Conservation (phyloP, 2,888 invertebrate genomes). For the Polyommatus icarus region DNA sequence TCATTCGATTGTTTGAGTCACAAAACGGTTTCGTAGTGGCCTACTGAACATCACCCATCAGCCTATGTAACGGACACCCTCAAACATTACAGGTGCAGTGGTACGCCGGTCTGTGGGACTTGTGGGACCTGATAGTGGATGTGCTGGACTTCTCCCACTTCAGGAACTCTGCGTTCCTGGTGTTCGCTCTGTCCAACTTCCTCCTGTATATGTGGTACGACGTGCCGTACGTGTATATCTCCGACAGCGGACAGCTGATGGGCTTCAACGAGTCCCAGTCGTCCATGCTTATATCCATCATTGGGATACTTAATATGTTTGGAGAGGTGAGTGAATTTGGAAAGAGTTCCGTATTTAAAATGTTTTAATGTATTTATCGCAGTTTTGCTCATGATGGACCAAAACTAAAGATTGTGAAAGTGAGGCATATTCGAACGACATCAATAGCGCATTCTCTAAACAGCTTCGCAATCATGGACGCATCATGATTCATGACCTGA, state of each 20-base stretch:
- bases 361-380: too few species aligned
- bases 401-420: too few species aligned
- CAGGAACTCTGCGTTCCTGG: slow-evolving; percentile 84
- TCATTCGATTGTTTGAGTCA: too few species aligned
- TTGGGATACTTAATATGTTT: slow-evolving; percentile 92
- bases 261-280: slow-evolving; percentile 87
- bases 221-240: slow-evolving; percentile 94
- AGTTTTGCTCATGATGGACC: too few species aligned
- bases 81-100: slow-evolving; percentile 78
- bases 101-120: slow-evolving; percentile 87
- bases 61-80: background rate
- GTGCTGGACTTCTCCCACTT: slow-evolving; percentile 92
- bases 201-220: slow-evolving; percentile 96
- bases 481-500: too few species aligned
- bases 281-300: slow-evolving; percentile 91
- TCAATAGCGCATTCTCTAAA: too few species aligned
- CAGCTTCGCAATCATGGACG: too few species aligned
- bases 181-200: slow-evolving; percentile 93
- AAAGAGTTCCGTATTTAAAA: too few species aligned
- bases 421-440: too few species aligned
- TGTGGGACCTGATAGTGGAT: slow-evolving; percentile 87
- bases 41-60: too few species aligned
- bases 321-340: slow-evolving; percentile 85
- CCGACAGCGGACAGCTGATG: slow-evolving; percentile 87
- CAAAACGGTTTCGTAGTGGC: too few species aligned